phyloP scores from a whole-genome alignment of 2,113 vertebrate species.

The Sclerurus mexicanus region DNA sequence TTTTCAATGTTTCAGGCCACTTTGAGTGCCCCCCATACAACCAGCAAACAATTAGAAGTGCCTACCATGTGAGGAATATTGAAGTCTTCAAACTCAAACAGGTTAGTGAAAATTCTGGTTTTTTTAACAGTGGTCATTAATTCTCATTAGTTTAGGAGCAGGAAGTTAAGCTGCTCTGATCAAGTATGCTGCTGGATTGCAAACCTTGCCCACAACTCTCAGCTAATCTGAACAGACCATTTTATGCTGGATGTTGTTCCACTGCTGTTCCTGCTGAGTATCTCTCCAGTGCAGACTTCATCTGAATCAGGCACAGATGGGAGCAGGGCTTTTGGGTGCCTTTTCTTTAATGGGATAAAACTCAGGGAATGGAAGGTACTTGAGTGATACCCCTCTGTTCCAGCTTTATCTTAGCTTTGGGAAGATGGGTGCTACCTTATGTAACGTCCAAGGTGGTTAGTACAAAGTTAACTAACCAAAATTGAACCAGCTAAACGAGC shows the following conservation, averaged over 20 bases:
- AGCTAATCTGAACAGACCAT: neutral
- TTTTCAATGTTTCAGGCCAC: constrained; percentile 81
- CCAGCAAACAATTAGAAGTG: constrained; percentile 88
- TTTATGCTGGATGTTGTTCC: neutral
- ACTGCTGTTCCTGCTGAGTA: neutral
- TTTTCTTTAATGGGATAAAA: neutral
- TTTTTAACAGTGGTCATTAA: neutral
- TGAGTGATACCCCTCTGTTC: neutral
- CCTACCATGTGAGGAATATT: constrained; percentile 93
- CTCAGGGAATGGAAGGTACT: neutral
- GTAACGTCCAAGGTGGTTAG: neutral
- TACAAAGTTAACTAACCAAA: neutral
- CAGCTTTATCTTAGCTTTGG: neutral
- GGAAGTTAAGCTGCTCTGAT: neutral
- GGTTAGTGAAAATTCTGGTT: constrained; percentile 68
- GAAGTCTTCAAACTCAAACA: constrained; percentile 98
- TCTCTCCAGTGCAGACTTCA: neutral
- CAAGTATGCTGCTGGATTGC: neutral
- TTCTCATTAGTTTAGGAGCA: neutral
- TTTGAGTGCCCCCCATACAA: constrained; percentile 94
- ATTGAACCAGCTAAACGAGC: neutral
- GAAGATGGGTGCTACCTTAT: neutral
- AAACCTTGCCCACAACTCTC: neutral
- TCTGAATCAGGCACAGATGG: neutral
- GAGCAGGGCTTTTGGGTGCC: neutral